Base-by-base conservation (phyloP, 30 jellyfish, hydroid and myxozoan species). In the Cassiopea xamachana region DNA sequence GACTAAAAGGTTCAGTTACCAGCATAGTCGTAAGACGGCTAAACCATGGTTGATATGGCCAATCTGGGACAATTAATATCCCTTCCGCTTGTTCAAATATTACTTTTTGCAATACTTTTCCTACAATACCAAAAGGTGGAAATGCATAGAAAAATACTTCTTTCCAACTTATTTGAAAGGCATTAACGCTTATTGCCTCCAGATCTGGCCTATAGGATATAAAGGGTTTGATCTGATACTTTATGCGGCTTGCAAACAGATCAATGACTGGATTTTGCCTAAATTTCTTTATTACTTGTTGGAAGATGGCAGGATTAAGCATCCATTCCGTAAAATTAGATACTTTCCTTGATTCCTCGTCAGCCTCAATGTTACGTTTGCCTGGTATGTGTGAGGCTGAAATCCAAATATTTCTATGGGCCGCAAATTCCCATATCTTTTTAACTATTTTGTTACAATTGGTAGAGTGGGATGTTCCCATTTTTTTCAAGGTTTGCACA, bases 11-110 rank as follows among this genome's bases (percentile, higher is more conserved):
- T 77, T 77, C 67, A 18, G 50, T 9, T 44, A 77, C 70, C 39
- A 77, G 68, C 86, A 47, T 77, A 10, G 17, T 49, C 67, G 46
- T 45, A 5, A 43, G 86, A 19, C 86, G 45, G 16, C 70, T 60
- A 49, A 77, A 77, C 72, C 86, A 77, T 46, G 86, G 86, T 19
- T 77, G 71, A 49, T 46, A 16, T 77, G 86, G 86, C 86, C 86
- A 77, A 39, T 77, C 70, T 45, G 45, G 86, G 10, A 43, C 73
- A 77, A 47, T 77, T 49, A 77, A 4, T 4, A 77, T 77, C 67
- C 72, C 86, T 49, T 45, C 73, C 48, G 86, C 86, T 2, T 77
- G 68, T 12, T 77, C 86, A 7, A 18, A 12, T 10, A 18, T 4
- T 19, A 72, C 39, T 19, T 69, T 47, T 61, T 19, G 71, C 27